These are phyloP conservation scores for Candidula unifasciata DNA, from an alignment of 2,888 invertebrate genomes.

Conservation along the genomic window DNA sequence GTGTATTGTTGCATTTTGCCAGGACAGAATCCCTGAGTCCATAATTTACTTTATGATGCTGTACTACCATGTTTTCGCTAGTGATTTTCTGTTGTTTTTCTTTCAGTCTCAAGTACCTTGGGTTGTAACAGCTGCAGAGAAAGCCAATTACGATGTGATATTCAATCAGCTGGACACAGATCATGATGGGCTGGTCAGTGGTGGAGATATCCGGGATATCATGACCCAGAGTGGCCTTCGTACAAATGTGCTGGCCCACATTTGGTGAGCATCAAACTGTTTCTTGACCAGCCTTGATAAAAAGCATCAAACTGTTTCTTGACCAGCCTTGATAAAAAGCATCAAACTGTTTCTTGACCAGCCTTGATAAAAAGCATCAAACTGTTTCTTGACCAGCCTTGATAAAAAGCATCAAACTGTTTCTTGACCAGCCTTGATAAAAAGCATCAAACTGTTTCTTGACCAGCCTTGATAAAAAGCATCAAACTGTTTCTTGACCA, in stretches of 20 bases:
- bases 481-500: neutral
- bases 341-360: too few species aligned
- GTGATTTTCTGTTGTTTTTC: neutral
- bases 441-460: conserved; percentile 56
- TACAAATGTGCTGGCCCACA: conserved; percentile 91
- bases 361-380: too few species aligned
- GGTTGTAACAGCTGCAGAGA: conserved; percentile 85
- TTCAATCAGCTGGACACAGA: conserved; percentile 95
- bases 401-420: conserved; percentile 55
- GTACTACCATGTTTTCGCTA: neutral
- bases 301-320: too few species aligned
- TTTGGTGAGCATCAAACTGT: conserved; percentile 85
- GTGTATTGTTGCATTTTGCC: too few species aligned
- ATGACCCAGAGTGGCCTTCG: conserved; percentile 95
- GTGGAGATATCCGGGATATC: conserved; percentile 92
- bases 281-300: neutral
- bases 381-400: too few species aligned
- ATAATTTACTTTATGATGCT: neutral
- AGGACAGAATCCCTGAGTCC: too few species aligned
- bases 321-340: too few species aligned
- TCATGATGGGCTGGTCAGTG: conserved; percentile 95
- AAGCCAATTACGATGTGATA: conserved; percentile 87
- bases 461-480: too few species aligned
- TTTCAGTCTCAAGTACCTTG: conserved; percentile 79
- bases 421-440: neutral